These are phyloP conservation scores for Patiria miniata DNA, from an alignment of 35 echinoderm and acorn worm genomes.

Conservation along the genomic window DNA sequence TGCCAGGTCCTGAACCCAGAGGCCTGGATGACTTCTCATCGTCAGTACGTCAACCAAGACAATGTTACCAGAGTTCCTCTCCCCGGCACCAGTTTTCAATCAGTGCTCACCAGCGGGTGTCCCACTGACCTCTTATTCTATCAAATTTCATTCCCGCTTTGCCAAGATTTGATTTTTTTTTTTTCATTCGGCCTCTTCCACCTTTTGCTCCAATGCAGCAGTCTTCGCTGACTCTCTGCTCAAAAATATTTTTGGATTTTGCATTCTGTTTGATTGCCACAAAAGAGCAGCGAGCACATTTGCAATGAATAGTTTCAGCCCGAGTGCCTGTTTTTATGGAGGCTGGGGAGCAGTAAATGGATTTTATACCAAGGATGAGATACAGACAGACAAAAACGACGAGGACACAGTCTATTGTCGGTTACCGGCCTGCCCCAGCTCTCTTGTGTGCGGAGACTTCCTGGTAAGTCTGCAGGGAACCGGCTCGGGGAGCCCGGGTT, in stretches of 20 bases:
- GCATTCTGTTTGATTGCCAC: too few relatives aligned
- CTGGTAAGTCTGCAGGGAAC: slow-evolving; percentile 10
- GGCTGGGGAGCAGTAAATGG: not conserved
- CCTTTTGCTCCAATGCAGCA: too few relatives aligned
- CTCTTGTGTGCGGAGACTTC: slow-evolving; percentile 6
- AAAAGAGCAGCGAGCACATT: too few relatives aligned
- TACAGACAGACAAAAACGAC: not conserved
- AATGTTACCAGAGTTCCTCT: not conserved
- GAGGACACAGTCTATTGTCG: slow-evolving; percentile 7
- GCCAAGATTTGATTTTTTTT: too few relatives aligned
- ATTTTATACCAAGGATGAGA: not conserved
- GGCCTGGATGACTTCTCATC: too few relatives aligned
- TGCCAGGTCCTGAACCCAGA: not conserved
- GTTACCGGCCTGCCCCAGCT: not conserved
- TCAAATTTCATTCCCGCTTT: slow-evolving; percentile 3
- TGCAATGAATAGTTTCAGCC: not conserved
- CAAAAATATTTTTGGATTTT: too few relatives aligned
- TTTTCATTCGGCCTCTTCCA: too few relatives aligned
- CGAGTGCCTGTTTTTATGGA: not conserved
- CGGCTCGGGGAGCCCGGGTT: not conserved
- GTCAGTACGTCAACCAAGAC: too few relatives aligned
- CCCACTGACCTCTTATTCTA: slow-evolving; percentile 19
- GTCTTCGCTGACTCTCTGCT: too few relatives aligned
- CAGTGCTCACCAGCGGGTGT: slow-evolving; percentile 7
- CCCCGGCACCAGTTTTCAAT: not conserved